phyloP scores from a whole-genome alignment of 2,113 vertebrate species.

The Nibea coibor region DNA sequence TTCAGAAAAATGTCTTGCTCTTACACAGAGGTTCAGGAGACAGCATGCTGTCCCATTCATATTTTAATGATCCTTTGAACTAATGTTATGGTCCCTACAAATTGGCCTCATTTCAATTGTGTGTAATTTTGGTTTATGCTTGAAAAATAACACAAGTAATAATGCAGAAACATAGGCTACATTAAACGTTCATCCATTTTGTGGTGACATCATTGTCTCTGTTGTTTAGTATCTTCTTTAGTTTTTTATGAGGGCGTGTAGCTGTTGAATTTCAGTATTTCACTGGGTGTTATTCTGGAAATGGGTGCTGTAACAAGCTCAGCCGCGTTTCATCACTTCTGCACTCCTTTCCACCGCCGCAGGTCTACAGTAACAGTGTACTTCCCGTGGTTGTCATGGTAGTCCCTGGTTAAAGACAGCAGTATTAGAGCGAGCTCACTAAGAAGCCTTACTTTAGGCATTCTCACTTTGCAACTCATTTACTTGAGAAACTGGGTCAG shows the following conservation, averaged over 20 bases:
- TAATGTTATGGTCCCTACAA: neutral
- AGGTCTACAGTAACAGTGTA: constrained; percentile 17
- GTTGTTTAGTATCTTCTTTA: neutral
- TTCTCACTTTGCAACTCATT: constrained; percentile 67
- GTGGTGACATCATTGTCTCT: neutral
- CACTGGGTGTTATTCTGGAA: constrained; percentile 11
- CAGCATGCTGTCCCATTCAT: neutral
- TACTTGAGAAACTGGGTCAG: constrained; percentile 79
- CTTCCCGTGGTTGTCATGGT: constrained; percentile 54
- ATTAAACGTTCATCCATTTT: neutral
- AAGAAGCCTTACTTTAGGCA: constrained; percentile 73
- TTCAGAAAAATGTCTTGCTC: neutral
- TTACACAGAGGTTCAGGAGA: neutral
- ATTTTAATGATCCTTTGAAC: neutral
- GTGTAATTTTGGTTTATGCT: neutral
- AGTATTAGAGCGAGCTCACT: constrained; percentile 38
- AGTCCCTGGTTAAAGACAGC: constrained; percentile 59
- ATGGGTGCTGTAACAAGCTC: constrained; percentile 47
- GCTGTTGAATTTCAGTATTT: neutral
- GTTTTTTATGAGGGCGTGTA: neutral
- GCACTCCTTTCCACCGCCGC: constrained; percentile 5
- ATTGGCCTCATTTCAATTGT: neutral
- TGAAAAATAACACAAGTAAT: neutral
- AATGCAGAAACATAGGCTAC: neutral
- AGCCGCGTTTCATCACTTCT: constrained; percentile 68